phyloP scores from a whole-genome alignment of 2,113 vertebrate genomes.

The Anthoscopus minutus region DNA sequence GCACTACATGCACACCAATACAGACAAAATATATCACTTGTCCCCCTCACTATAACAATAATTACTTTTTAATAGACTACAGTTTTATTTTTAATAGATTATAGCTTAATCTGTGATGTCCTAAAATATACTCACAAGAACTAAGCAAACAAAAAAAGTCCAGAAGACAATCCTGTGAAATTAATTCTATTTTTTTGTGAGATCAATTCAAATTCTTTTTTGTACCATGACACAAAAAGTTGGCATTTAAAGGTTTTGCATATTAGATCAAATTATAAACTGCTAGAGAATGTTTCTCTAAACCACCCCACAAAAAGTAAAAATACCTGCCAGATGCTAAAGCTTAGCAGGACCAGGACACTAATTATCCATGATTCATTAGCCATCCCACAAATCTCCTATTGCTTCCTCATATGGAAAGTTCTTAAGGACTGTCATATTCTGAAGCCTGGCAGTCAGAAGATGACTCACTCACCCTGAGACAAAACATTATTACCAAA shows the following conservation, averaged over 20 bases:
- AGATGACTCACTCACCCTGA: constrained; percentile 28
- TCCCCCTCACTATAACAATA: neutral
- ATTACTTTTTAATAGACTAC: neutral
- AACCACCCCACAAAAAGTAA: neutral
- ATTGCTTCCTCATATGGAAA: constrained; percentile 1
- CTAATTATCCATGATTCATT: neutral
- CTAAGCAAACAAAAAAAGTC: neutral
- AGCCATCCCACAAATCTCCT: neutral
- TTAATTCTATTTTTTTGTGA: neutral
- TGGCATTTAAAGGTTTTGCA: neutral
- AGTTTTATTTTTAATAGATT: neutral
- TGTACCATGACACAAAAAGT: accelerated
- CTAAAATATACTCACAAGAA: neutral
- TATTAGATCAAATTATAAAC: neutral
- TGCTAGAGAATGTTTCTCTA: neutral
- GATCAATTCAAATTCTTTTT: neutral
- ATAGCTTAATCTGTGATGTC: neutral
- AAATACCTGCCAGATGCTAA: neutral
- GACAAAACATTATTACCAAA: constrained; percentile 21
- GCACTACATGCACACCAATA: neutral
- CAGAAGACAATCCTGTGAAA: neutral
- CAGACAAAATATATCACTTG: neutral
- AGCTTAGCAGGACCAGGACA: neutral
- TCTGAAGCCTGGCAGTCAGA: neutral
- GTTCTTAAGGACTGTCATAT: neutral